phyloP scores from a whole-genome alignment of 23 tunicate species.

The Ascidia mentula region DNA sequence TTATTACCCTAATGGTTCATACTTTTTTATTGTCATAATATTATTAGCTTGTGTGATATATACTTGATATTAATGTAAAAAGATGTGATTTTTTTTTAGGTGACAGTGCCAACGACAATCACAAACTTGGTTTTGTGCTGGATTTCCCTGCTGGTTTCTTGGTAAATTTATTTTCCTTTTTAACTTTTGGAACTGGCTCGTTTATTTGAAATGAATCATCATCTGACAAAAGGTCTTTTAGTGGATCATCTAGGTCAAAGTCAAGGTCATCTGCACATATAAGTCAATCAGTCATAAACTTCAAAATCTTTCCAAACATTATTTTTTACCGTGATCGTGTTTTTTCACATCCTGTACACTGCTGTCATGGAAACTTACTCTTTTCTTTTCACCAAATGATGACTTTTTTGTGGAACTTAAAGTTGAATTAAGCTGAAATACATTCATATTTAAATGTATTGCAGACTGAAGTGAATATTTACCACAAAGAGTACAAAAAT shows the following conservation, averaged over 20 bases:
- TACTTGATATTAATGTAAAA: too few relatives aligned
- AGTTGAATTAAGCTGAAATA: not conserved
- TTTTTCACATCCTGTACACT: not conserved
- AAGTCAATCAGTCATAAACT: not conserved
- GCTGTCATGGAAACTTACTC: conserved; percentile 27
- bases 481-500: too few relatives aligned
- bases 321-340: not conserved
- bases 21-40: too few relatives aligned
- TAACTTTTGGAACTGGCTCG: not conserved
- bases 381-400: conserved; percentile 18
- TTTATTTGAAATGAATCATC: conserved; percentile 31
- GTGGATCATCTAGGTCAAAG: conserved; percentile 55
- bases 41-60: too few relatives aligned
- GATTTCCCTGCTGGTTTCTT: not conserved
- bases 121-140: too few relatives aligned
- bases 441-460: not conserved
- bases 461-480: not conserved
- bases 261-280: not conserved
- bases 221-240: conserved; percentile 47
- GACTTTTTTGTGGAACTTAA: not conserved
- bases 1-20: too few relatives aligned
- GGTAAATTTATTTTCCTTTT: not conserved
- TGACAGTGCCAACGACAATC: too few relatives aligned
- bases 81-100: too few relatives aligned
- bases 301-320: not conserved